These are phyloP conservation scores for Galendromus occidentalis DNA, from an alignment of 1,140 invertebrate species.

Conservation along the genomic window DNA sequence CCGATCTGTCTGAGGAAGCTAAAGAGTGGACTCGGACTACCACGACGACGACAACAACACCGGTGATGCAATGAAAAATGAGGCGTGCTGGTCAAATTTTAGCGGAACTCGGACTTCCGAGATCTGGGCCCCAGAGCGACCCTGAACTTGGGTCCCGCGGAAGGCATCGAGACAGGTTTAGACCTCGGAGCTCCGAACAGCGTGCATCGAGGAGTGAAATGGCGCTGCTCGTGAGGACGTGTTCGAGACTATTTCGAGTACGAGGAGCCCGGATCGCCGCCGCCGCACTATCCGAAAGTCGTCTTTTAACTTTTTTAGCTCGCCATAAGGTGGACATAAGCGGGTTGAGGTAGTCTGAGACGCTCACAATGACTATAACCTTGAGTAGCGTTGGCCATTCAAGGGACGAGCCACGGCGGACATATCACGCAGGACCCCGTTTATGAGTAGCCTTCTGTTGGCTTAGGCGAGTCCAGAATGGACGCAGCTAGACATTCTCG, in stretches of 20 bases:
- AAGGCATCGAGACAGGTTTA: constrained; percentile 10
- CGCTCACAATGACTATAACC: constrained; percentile 10
- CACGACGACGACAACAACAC: too few species aligned
- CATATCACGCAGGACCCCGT: too few species aligned
- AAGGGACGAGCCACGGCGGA: neutral
- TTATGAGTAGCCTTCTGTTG: too few species aligned
- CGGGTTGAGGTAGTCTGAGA: neutral
- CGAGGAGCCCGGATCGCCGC: too few species aligned
- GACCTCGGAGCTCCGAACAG: neutral
- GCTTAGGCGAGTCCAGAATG: too few species aligned
- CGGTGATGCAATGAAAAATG: constrained; percentile 10
- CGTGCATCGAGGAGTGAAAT: too few species aligned
- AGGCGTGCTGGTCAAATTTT: neutral
- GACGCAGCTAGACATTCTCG: too few species aligned
- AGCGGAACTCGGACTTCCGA: too few species aligned
- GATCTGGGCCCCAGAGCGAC: neutral
- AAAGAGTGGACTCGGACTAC: too few species aligned
- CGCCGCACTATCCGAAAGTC: neutral
- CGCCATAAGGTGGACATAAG: constrained; percentile 3
- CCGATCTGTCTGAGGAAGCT: too few species aligned
- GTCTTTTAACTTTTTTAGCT: constrained; percentile 4
- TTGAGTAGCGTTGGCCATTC: constrained; percentile 10
- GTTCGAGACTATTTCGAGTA: too few species aligned
- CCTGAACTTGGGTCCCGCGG: constrained; percentile 1
- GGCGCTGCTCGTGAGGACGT: too few species aligned